A percentile compares a stretch with the other conserved stretches of the same genome.
Evolutionary conservation across 2,113 vertebrate species (phyloP).

Genomic region (Chaetops frenatus): DNA sequence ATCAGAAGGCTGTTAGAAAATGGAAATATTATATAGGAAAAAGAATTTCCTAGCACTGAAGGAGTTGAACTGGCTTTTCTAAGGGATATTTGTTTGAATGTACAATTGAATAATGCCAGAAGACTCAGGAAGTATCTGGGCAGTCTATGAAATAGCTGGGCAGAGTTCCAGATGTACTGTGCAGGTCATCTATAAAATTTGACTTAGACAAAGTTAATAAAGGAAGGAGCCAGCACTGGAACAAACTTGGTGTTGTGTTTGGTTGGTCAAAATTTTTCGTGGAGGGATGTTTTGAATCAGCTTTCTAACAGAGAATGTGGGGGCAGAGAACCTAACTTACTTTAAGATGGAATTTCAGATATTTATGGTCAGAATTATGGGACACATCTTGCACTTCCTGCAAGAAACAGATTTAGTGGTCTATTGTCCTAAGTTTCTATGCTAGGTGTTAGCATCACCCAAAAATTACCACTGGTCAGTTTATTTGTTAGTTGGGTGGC

Average conservation of each 20-base stretch:
- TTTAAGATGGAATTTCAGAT: background rate
- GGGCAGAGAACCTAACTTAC: background rate
- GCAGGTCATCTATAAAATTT: background rate
- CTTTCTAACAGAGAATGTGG: background rate
- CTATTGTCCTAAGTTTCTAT: background rate
- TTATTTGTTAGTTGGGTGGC: background rate
- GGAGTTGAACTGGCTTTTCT: background rate
- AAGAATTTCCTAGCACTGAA: background rate
- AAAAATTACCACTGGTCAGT: background rate
- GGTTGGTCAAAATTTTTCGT: background rate
- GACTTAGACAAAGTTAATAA: background rate
- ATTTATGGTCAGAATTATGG: background rate
- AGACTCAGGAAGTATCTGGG: background rate
- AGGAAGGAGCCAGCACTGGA: background rate
- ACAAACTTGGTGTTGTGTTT: background rate
- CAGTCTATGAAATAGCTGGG: background rate
- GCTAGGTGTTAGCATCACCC: background rate
- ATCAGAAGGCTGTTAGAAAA: background rate
- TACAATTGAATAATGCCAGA: background rate
- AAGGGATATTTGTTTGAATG: background rate
- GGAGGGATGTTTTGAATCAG: background rate
- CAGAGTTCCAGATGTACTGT: background rate
- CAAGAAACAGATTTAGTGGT: background rate
- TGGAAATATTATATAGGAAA: background rate
- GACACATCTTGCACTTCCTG: background rate